These are phyloP conservation scores for Petrocephalus schoutedeni DNA, from an alignment of 2,797 vertebrate species.

Conservation along the genomic window DNA sequence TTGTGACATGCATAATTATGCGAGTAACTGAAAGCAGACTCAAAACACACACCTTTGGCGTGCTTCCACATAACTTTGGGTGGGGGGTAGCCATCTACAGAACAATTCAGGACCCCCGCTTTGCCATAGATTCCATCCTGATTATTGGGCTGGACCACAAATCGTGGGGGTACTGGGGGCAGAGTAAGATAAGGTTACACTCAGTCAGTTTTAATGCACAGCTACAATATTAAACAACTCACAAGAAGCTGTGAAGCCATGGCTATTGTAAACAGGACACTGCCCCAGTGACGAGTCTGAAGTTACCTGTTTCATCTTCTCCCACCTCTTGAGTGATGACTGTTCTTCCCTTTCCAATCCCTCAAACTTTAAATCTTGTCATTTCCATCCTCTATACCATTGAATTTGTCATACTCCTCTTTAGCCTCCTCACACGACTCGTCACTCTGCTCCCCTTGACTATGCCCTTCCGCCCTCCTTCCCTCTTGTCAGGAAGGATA, in stretches of 20 bases:
- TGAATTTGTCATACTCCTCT: not conserved
- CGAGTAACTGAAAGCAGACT: not conserved
- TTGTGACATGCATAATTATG: not conserved
- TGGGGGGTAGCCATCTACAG: conserved; percentile 92
- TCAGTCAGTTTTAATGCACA: not conserved
- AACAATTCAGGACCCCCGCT: conserved; percentile 91
- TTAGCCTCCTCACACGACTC: not conserved
- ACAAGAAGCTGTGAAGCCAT: not conserved
- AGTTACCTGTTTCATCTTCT: not conserved
- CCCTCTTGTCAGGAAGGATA: not conserved
- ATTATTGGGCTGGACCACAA: conserved; percentile 96
- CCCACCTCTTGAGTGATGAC: not conserved
- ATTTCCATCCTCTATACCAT: not conserved
- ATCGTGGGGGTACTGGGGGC: conserved; percentile 84
- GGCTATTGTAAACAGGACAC: not conserved
- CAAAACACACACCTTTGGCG: conserved; percentile 71
- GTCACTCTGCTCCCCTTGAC: not conserved
- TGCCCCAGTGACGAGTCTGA: not conserved
- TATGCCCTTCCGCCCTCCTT: rapidly evolving
- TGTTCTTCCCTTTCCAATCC: not conserved
- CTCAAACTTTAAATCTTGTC: conserved; percentile 1
- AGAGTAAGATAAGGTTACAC: not conserved
- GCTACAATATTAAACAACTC: not conserved
- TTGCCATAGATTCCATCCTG: conserved; percentile 97
- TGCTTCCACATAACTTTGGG: conserved; percentile 99